Conservation (phyloP, 2,888 invertebrate genomes). For the Brassicogethes aeneus region DNA sequence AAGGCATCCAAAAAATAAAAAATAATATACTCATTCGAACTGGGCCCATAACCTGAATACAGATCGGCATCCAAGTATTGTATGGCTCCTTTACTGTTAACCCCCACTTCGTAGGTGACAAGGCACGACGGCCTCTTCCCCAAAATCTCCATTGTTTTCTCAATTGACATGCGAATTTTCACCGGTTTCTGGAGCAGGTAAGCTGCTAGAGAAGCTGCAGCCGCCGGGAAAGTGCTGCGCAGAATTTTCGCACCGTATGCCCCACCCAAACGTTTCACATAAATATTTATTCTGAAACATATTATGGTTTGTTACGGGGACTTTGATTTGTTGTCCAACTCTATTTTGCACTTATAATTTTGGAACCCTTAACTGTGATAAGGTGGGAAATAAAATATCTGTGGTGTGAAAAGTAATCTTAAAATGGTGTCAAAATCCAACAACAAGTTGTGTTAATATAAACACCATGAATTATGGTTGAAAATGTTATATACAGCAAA, state of each 20-base stretch:
- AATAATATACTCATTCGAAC: conserved; percentile 44
- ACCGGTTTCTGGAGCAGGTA: conserved; percentile 53
- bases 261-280: conserved; percentile 67
- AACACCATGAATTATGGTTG: too few species aligned
- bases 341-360: too few species aligned
- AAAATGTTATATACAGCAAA: too few species aligned
- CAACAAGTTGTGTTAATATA: too few species aligned
- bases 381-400: too few species aligned
- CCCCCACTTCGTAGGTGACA: conserved; percentile 55
- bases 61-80: conserved; percentile 53
- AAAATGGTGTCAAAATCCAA: too few species aligned
- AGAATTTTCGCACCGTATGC: conserved; percentile 70
- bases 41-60: conserved; percentile 44
- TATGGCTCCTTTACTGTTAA: conserved; percentile 52
- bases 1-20: conserved; percentile 9
- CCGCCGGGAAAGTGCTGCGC: conserved; percentile 48
- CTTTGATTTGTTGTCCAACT: too few species aligned
- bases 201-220: conserved; percentile 60
- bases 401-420: too few species aligned
- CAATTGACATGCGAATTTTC: conserved; percentile 58
- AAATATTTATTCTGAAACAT: conserved; percentile 56
- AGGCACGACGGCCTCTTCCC: conserved; percentile 55
- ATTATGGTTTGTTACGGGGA: too few species aligned
- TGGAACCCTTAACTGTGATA: too few species aligned
- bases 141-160: conserved; percentile 57